These are phyloP conservation scores for Upupa epops DNA, from an alignment of 2,113 vertebrate genomes.

Conservation along the genomic window DNA sequence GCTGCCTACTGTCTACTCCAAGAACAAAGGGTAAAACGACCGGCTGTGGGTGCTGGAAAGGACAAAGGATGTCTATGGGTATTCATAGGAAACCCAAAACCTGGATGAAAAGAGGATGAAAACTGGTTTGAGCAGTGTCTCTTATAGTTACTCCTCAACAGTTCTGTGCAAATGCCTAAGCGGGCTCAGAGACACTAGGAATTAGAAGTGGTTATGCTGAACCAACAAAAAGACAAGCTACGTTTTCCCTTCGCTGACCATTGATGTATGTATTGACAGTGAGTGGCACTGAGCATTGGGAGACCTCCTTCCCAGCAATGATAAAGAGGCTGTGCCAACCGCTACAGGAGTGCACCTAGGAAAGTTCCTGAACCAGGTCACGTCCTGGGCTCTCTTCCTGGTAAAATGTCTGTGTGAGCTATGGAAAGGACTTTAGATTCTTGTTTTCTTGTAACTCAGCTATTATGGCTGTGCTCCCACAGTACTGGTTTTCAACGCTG, in stretches of 20 bases:
- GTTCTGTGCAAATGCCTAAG: background rate
- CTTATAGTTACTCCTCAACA: background rate
- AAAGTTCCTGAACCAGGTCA: background rate
- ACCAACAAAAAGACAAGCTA: background rate
- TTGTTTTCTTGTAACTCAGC: background rate
- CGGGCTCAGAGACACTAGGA: background rate
- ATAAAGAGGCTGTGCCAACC: background rate
- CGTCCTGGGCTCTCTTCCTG: background rate
- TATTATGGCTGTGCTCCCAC: background rate
- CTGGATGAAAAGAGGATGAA: background rate
- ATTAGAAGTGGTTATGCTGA: background rate
- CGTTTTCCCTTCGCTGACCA: background rate
- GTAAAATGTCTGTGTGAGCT: background rate
- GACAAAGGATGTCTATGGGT: too few species aligned
- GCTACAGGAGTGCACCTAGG: background rate
- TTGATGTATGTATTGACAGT: background rate
- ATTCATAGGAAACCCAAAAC: background rate
- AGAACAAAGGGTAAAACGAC: background rate
- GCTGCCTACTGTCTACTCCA: background rate
- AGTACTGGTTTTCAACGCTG: background rate
- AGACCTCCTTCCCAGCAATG: background rate
- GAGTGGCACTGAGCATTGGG: background rate
- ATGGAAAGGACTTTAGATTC: background rate
- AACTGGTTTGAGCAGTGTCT: background rate
- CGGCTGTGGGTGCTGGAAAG: background rate